Conservation (phyloP, 2,113 vertebrate genomes). For the Muntiacus muntjak region DNA sequence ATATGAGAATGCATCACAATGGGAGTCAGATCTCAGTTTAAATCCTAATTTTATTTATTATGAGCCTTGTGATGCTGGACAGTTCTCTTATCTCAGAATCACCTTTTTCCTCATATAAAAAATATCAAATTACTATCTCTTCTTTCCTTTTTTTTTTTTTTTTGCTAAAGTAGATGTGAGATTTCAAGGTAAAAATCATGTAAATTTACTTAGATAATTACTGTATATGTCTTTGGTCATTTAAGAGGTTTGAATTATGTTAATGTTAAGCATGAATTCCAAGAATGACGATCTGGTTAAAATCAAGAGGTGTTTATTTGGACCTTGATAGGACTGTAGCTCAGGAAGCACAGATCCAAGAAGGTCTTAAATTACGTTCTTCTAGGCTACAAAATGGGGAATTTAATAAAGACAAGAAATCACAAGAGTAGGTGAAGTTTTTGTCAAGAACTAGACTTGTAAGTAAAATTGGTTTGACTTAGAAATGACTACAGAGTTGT, state of each 20-base stretch:
- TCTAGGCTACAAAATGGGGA: neutral
- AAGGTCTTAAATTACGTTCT: neutral
- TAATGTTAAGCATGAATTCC: neutral
- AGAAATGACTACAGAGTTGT: neutral
- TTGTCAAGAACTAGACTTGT: neutral
- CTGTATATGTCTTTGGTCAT: neutral
- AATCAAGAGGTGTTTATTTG: neutral
- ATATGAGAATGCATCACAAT: neutral
- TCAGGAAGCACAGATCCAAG: neutral
- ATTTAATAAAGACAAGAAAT: neutral
- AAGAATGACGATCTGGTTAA: neutral
- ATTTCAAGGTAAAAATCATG: neutral
- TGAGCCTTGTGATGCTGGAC: neutral
- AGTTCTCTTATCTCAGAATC: neutral
- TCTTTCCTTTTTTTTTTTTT: neutral
- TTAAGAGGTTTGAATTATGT: neutral
- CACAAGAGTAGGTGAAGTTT: neutral
- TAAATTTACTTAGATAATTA: neutral
- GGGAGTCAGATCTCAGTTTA: neutral
- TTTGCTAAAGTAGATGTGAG: neutral
- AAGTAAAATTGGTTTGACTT: neutral
- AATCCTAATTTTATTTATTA: neutral
- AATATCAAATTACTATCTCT: neutral
- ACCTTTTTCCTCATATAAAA: neutral
- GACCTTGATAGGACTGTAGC: neutral